These are phyloP conservation scores for Pluvialis apricaria DNA, from an alignment of 2,113 vertebrate genomes.

Conservation along the genomic window DNA sequence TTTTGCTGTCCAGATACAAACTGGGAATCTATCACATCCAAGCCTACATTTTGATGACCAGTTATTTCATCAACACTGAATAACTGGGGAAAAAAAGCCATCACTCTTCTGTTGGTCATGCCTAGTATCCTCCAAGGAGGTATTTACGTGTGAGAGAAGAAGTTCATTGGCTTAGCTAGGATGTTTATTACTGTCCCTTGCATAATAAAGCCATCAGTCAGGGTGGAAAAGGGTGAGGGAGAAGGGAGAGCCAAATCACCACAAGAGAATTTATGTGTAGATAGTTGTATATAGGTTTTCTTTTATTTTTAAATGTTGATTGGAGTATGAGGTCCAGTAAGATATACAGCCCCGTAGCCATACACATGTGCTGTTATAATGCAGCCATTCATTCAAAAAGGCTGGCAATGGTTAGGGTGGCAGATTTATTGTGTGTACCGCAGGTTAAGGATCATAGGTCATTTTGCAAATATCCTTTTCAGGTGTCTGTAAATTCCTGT, in stretches of 20 bases:
- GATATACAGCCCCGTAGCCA: constrained; percentile 42
- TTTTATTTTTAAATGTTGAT: constrained; percentile 49
- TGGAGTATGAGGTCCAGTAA: constrained; percentile 8
- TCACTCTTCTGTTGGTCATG: constrained; percentile 1
- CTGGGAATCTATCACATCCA: neutral
- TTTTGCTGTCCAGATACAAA: neutral
- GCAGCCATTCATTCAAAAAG: constrained; percentile 56
- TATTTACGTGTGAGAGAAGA: neutral
- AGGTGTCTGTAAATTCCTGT: constrained; percentile 64
- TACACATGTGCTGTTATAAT: constrained; percentile 60
- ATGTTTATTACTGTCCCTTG: constrained; percentile 34
- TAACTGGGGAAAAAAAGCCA: neutral
- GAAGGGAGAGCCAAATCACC: neutral
- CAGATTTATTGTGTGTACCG: constrained; percentile 67
- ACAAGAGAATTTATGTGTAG: constrained; percentile 9
- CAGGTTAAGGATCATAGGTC: constrained; percentile 66
- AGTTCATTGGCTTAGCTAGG: neutral
- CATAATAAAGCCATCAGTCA: constrained; percentile 33
- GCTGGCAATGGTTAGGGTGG: constrained; percentile 50
- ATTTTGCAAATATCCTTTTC: constrained; percentile 73
- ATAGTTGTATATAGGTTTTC: constrained; percentile 20
- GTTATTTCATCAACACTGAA: neutral
- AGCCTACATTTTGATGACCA: neutral
- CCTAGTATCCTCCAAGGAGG: constrained; percentile 3
- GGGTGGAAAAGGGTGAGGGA: neutral